Evolutionary conservation across 2,797 vertebrate genomes (phyloP).

Genomic region (Falco columbarius): DNA sequence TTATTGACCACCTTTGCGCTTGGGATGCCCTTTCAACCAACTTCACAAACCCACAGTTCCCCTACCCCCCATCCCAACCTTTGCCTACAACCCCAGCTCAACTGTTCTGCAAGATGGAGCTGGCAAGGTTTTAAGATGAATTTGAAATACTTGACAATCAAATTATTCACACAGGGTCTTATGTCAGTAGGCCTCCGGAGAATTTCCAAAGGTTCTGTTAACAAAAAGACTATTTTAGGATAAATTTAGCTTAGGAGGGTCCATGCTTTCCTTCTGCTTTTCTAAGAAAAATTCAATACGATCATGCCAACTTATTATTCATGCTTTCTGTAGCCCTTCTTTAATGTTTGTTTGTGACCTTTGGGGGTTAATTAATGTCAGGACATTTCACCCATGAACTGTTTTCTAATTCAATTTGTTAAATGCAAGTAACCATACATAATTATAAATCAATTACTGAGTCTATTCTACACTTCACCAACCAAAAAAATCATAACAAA

Average conservation of each 20-base stretch:
- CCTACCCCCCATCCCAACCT: rapidly evolving
- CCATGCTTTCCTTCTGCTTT: neutral
- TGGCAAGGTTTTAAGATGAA: neutral
- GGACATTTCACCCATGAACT: slow-evolving; percentile 1
- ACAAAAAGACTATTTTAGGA: neutral
- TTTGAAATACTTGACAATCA: neutral
- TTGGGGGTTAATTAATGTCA: slow-evolving; percentile 17
- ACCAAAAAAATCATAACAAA: slow-evolving; percentile 21
- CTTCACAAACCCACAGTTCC: neutral
- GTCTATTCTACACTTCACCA: neutral
- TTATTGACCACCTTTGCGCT: neutral
- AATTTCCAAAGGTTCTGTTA: neutral
- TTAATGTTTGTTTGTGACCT: slow-evolving; percentile 28
- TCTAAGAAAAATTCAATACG: neutral
- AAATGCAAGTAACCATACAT: slow-evolving; percentile 42
- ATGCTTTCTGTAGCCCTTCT: neutral
- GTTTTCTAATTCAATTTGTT: slow-evolving; percentile 49
- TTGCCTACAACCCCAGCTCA: neutral
- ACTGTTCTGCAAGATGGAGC: neutral
- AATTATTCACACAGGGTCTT: neutral
- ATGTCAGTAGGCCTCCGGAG: neutral
- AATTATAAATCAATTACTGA: slow-evolving; percentile 53
- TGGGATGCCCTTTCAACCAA: neutral
- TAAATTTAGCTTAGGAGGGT: neutral
- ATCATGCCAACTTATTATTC: neutral